phyloP scores from a whole-genome alignment of 2,113 vertebrate species.

The Sylvilagus bachmani region DNA sequence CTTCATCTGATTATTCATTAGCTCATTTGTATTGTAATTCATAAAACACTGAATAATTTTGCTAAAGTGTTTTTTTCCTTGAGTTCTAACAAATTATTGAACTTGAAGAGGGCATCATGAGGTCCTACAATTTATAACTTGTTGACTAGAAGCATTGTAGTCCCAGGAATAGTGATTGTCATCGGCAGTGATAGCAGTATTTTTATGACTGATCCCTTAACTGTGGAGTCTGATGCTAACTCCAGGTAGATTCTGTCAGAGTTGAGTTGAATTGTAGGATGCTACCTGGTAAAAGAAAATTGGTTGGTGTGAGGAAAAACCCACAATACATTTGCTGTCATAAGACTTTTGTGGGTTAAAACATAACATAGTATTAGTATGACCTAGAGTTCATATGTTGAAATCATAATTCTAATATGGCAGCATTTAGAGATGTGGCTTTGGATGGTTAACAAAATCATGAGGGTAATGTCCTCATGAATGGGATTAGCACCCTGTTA shows the following conservation, averaged over 20 bases:
- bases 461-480: neutral
- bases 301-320: neutral
- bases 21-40: neutral
- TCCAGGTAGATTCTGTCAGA: neutral
- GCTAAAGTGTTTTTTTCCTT: neutral
- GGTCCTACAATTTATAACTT: too few relatives aligned
- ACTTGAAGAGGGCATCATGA: neutral
- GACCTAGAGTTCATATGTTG: too few relatives aligned
- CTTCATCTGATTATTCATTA: neutral
- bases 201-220: neutral
- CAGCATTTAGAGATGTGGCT: neutral
- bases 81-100: neutral
- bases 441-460: too few relatives aligned
- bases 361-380: neutral
- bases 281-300: neutral
- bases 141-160: neutral
- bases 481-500: neutral
- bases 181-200: neutral
- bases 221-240: neutral
- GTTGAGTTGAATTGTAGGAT: neutral
- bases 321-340: neutral
- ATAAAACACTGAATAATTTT: neutral
- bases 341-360: neutral
- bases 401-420: neutral
- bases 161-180: neutral